A percentile compares a stretch with the other conserved stretches of the same genome.
phyloP scores from a whole-genome alignment of 2,797 vertebrate species.

The Enteromius radiatus region DNA sequence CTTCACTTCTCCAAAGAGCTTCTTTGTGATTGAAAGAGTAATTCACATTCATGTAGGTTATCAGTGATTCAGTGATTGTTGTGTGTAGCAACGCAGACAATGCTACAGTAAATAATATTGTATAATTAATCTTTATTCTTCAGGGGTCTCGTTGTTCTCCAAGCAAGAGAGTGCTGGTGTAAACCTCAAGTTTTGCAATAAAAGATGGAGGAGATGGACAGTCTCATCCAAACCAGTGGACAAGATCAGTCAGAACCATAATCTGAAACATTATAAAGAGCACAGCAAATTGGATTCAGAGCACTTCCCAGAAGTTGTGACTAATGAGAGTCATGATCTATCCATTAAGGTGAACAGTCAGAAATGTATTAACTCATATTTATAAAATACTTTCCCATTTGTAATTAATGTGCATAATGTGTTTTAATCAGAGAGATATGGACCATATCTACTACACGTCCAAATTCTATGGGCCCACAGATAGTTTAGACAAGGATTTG shows the following conservation, averaged over 20 bases:
- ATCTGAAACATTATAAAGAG: conserved; percentile 67
- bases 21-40: neutral
- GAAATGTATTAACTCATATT: conserved; percentile 62
- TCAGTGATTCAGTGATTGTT: neutral
- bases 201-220: conserved; percentile 60
- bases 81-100: neutral
- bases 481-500: conserved; percentile 80
- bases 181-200: conserved; percentile 25
- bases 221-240: conserved; percentile 46
- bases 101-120: neutral
- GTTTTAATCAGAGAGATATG: conserved; percentile 79
- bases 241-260: conserved; percentile 53
- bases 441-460: conserved; percentile 95
- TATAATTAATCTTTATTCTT: conserved; percentile 18
- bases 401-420: neutral
- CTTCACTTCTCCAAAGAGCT: neutral
- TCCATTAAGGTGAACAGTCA: conserved; percentile 62
- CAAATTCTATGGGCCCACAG: conserved; percentile 83
- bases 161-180: conserved; percentile 31
- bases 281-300: conserved; percentile 63
- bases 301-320: conserved; percentile 65
- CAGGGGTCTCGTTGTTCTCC: conserved; percentile 52
- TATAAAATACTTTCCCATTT: neutral
- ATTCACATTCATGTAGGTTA: neutral
- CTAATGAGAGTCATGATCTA: conserved; percentile 65